These are phyloP conservation scores for Tapirus indicus DNA, from an alignment of 2,797 vertebrate species.

Conservation along the genomic window DNA sequence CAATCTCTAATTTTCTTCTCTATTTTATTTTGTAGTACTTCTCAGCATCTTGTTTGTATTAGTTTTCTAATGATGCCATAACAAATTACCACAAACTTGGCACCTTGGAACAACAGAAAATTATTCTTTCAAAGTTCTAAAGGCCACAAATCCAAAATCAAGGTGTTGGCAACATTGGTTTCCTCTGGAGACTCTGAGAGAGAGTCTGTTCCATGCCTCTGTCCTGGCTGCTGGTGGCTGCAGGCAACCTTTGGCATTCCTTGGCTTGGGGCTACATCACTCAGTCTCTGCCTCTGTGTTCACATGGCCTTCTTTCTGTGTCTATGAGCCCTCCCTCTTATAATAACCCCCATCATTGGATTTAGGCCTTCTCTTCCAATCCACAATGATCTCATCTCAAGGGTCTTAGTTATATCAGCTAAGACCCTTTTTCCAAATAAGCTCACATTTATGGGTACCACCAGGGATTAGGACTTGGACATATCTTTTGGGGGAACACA, in stretches of 20 bases:
- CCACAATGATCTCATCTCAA: not conserved
- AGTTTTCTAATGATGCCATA: accelerated
- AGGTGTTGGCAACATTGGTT: not conserved
- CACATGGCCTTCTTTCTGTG: no score
- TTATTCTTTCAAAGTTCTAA: not conserved
- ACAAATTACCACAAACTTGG: not conserved
- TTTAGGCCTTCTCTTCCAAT: not conserved
- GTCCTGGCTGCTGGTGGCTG: not conserved
- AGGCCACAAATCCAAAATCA: not conserved
- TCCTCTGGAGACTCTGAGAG: not conserved
- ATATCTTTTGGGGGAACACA: not conserved
- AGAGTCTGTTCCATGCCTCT: not conserved
- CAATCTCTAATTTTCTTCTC: not conserved
- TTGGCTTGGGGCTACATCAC: not conserved
- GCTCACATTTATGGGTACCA: not conserved
- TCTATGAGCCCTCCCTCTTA: no score
- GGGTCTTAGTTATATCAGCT: not conserved
- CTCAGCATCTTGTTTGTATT: not conserved
- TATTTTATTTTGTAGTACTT: not conserved
- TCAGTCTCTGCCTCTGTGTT: not conserved
- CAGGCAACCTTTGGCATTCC: not conserved
- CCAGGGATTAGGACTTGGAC: not conserved
- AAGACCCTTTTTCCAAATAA: not conserved
- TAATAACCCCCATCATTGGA: not conserved
- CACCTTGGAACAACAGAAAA: not conserved